Evolutionary conservation across 2,888 invertebrate genomes (phyloP).

Genomic region (Dynastes hyllus): DNA sequence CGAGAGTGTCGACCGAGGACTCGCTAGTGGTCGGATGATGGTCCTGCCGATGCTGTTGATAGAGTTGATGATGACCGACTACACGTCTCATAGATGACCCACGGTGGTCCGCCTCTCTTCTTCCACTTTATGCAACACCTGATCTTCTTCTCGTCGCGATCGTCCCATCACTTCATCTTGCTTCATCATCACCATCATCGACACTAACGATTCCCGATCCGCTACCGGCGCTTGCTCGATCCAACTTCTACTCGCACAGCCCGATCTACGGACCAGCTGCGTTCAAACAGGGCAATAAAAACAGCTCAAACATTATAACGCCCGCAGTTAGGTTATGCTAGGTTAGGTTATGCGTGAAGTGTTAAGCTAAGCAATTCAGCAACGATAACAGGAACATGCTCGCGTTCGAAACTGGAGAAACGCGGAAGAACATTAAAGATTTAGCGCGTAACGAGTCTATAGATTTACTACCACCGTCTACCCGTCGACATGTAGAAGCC

Average conservation of each 20-base stretch:
- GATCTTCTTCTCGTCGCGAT: slow-evolving; percentile 26
- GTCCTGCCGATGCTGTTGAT: slow-evolving; percentile 61
- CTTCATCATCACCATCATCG: slow-evolving; percentile 11
- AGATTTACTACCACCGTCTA: slow-evolving; percentile 20
- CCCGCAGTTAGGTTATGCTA: not conserved
- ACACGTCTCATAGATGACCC: slow-evolving; percentile 68
- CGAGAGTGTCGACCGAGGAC: slow-evolving; percentile 67
- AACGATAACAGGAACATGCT: not conserved
- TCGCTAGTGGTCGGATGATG: slow-evolving; percentile 64
- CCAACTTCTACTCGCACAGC: slow-evolving; percentile 31
- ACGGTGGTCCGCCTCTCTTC: slow-evolving; percentile 62
- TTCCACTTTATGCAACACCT: slow-evolving; percentile 36
- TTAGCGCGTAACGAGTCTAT: slow-evolving; percentile 18
- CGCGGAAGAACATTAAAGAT: slow-evolving; percentile 11
- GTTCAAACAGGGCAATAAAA: slow-evolving; percentile 19
- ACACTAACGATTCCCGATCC: slow-evolving; percentile 15
- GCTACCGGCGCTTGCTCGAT: not conserved
- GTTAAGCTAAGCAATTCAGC: not conserved
- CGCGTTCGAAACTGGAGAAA: not conserved
- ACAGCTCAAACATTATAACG: slow-evolving; percentile 27
- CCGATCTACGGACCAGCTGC: slow-evolving; percentile 39
- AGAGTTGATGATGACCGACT: slow-evolving; percentile 60
- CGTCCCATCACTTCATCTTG: slow-evolving; percentile 3
- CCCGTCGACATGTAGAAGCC: slow-evolving; percentile 27
- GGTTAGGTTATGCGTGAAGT: not conserved